Base-by-base conservation (phyloP, 2,797 vertebrate genomes). In the Sebastes dallii region DNA sequence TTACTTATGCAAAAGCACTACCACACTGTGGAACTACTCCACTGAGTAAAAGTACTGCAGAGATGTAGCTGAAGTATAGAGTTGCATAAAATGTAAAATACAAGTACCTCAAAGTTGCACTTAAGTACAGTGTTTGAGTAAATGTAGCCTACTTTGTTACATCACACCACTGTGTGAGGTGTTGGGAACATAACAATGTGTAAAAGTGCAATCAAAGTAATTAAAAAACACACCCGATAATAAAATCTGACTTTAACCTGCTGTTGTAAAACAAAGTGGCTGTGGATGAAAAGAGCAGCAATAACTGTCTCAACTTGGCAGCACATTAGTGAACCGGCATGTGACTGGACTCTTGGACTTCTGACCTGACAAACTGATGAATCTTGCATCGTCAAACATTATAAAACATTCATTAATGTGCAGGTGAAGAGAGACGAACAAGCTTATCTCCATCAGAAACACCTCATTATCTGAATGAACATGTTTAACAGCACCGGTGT, bases 281-380 rank as follows among this genome's bases (percentile, higher is more conserved):
- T 32, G 12, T 36, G 20, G 11, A 16, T 50, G 5, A 62, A 32
- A 20, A 13, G 13, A 36, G 36, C 39, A 3, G 46, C 25, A 12
- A 7, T 46, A 36, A 52, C 12, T 65, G 36, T 5, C 50, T 4
- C 3, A 22, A 39, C 25, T 16, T 68, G 25, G 11, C 3, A 3
- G 13, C 46, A 6, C 2, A 56, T 20, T 46, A 59, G 3, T 71
- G n/a, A 66, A 42, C 11, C 36, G 55, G 25, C 52, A 59, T 36
- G 66, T 79, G 36, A 72, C 61, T 6, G 27, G 22, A 83, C 78
- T 75, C 27, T 66, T 64, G 77, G 73, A 88, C 81, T 30, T 67
- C 70, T 55, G 59, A 68, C 77, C 50, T 2, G 20, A 75, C 64
- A 75, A 59, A 72, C 25, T 3, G 56, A 59, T 42, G 16, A 58